A percentile compares a stretch with the other conserved stretches of the same genome.
phyloP scores from a whole-genome alignment of 64 coral and sea anemone species.

The Dendronephthya gigantea region DNA sequence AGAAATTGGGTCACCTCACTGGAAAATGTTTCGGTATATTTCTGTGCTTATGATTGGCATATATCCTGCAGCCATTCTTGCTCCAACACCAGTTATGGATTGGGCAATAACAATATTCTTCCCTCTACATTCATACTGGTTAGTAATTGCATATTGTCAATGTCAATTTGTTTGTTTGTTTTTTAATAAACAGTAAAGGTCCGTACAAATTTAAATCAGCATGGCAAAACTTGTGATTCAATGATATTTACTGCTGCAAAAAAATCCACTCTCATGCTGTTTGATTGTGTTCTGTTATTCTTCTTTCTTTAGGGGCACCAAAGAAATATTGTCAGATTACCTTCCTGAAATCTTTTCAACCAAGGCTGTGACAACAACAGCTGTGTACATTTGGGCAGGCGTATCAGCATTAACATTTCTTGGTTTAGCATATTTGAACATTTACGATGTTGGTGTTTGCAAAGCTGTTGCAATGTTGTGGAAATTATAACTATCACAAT shows the following conservation, averaged over 20 bases:
- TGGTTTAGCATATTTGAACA: conserved; percentile 1
- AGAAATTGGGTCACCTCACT: neutral
- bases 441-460: neutral
- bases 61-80: conserved; percentile 6
- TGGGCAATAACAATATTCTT: conserved; percentile 12
- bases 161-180: neutral
- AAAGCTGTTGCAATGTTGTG: neutral
- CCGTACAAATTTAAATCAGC: too few species aligned
- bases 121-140: conserved; percentile 17
- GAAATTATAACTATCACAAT: neutral
- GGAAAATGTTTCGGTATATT: neutral
- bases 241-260: neutral
- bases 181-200: too few species aligned
- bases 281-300: neutral
- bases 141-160: neutral
- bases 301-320: neutral
- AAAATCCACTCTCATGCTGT: too few species aligned
- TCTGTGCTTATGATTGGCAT: conserved; percentile 2
- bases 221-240: neutral
- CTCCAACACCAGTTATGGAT: conserved; percentile 13
- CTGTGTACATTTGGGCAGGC: neutral
- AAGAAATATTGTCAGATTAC: conserved; percentile 16
- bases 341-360: neutral
- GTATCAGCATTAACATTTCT: neutral
- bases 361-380: conserved; percentile 1